These are phyloP conservation scores for Zoroaster sp. DNA, from an alignment of 53 echinoderm and acorn worm species.

Conservation along the genomic window DNA sequence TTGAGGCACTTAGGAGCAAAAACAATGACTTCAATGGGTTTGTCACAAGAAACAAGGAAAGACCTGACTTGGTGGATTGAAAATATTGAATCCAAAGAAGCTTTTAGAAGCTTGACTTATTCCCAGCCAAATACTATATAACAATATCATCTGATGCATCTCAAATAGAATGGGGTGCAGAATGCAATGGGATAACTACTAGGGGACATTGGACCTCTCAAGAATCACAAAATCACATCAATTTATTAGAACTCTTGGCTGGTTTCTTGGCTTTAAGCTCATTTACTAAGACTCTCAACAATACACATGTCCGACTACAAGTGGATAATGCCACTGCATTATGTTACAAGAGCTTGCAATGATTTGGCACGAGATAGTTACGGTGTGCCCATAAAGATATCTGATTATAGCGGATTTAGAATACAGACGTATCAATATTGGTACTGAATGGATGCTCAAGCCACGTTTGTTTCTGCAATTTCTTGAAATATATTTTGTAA, in stretches of 20 bases:
- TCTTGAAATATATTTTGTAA: too few species aligned
- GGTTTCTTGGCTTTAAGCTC: neutral
- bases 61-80: too few species aligned
- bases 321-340: neutral
- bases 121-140: neutral
- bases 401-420: neutral
- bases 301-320: too few species aligned
- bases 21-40: slow-evolving; percentile 2
- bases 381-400: neutral
- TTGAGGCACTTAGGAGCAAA: neutral
- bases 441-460: too few species aligned
- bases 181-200: too few species aligned
- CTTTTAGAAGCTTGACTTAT: too few species aligned
- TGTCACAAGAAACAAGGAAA: too few species aligned
- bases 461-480: too few species aligned
- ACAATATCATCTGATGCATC: neutral
- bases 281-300: neutral
- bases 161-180: too few species aligned
- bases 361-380: neutral
- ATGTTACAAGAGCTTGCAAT: neutral
- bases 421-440: too few species aligned
- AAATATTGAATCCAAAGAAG: too few species aligned
- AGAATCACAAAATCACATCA: neutral
- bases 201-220: neutral
- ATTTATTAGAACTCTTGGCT: neutral